Conservation (phyloP, 2,113 vertebrate species). For the Onychorhynchus coronatus region DNA sequence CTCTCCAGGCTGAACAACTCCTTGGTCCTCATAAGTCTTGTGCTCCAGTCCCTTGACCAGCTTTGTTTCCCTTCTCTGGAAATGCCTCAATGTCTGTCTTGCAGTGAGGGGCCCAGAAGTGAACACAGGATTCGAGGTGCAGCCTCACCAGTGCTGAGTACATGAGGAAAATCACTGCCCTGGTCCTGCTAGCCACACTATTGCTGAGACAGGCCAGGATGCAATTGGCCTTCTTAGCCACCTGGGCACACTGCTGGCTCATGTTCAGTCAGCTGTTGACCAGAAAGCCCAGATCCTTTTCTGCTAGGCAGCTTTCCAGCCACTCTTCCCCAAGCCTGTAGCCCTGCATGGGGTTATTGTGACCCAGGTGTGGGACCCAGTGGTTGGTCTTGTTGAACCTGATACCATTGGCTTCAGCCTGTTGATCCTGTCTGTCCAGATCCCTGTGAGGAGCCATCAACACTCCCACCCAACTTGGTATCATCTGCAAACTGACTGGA, state of each 20-base stretch:
- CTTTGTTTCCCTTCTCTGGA: neutral
- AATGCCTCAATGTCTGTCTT: neutral
- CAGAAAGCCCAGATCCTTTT: neutral
- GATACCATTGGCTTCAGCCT: rapidly evolving
- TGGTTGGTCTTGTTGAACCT: neutral
- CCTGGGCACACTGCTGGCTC: neutral
- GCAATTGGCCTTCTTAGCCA: no score
- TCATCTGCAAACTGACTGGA: neutral
- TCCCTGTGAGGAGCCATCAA: neutral
- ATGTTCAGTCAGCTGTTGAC: rapidly evolving
- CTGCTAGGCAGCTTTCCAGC: neutral
- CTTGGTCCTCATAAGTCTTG: neutral
- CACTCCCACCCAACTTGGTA: neutral
- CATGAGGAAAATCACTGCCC: neutral
- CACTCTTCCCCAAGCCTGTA: neutral
- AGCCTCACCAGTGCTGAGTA: rapidly evolving
- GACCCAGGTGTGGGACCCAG: neutral
- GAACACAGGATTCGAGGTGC: rapidly evolving
- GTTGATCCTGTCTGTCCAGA: neutral
- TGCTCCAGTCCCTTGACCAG: neutral
- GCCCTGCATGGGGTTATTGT: no score
- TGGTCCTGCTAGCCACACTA: neutral
- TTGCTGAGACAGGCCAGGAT: neutral
- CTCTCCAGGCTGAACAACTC: neutral
- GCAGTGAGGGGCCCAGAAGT: rapidly evolving